These are phyloP conservation scores for Sisyra nigra DNA, from an alignment of 2,888 invertebrate species.

Conservation along the genomic window DNA sequence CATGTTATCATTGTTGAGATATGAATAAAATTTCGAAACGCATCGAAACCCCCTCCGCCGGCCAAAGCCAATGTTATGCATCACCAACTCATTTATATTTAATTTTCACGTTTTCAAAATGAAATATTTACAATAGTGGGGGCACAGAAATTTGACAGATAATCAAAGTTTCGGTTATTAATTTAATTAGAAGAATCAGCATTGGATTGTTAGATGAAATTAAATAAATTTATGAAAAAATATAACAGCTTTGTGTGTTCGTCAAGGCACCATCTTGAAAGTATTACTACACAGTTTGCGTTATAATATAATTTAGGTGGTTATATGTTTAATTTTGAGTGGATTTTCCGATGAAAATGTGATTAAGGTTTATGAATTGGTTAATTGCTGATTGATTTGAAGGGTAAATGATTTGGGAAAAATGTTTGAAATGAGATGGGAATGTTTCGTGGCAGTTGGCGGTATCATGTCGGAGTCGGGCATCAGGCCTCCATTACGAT, in stretches of 20 bases:
- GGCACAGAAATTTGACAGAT: conserved; percentile 1
- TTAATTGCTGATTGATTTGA: neutral
- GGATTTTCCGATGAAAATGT: too few relatives aligned
- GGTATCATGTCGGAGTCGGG: neutral
- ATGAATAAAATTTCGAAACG: too few relatives aligned
- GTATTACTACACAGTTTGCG: conserved; percentile 1
- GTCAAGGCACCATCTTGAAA: conserved; percentile 8
- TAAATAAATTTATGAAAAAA: neutral
- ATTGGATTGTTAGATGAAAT: neutral
- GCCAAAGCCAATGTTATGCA: conserved; percentile 1
- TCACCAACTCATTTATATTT: conserved; percentile 4
- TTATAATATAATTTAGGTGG: neutral
- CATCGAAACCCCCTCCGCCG: too few relatives aligned
- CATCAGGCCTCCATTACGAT: conserved; percentile 11
- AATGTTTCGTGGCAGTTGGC: too few relatives aligned
- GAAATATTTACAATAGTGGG: neutral
- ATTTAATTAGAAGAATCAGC: neutral
- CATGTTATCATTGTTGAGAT: too few relatives aligned
- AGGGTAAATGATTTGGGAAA: neutral
- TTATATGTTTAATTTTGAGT: too few relatives aligned
- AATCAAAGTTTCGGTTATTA: neutral
- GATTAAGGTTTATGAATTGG: neutral
- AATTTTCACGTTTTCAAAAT: neutral
- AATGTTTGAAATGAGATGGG: neutral
- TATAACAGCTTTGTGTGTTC: neutral